phyloP scores from a whole-genome alignment of 2,797 vertebrate species.

The Ataeniobius toweri region DNA sequence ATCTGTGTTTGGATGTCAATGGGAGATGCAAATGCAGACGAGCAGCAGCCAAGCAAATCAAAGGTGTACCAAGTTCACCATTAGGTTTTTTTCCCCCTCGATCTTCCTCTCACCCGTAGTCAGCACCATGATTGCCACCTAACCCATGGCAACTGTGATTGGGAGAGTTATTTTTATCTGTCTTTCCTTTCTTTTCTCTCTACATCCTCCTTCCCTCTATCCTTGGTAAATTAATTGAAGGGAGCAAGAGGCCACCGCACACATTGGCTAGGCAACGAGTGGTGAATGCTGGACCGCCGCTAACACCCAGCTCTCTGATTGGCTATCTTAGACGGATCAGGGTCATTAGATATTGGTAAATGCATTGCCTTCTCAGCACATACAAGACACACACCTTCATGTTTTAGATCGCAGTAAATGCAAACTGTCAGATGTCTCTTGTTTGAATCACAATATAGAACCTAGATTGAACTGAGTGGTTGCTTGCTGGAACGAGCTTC shows the following conservation, averaged over 20 bases:
- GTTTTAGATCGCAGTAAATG: conserved; percentile 4
- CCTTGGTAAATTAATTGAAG: conserved; percentile 74
- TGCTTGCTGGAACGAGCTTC: not conserved
- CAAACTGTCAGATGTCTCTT: conserved; percentile 1
- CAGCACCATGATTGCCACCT: conserved; percentile 50
- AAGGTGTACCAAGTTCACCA: not conserved
- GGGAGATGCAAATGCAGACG: not conserved
- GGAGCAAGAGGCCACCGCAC: conserved; percentile 67
- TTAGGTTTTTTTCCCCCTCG: not conserved
- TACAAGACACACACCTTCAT: conserved; percentile 2
- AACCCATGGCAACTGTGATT: conserved; percentile 57
- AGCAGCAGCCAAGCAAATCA: not conserved
- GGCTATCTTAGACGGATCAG: conserved; percentile 76
- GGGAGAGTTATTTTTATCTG: conserved; percentile 68
- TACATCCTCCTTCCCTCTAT: conserved; percentile 38
- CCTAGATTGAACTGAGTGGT: not conserved
- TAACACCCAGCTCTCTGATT: conserved; percentile 75
- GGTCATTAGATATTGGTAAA: conserved; percentile 72
- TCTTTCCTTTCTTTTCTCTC: conserved; percentile 48
- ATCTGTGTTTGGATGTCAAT: too few relatives aligned
- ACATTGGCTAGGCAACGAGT: conserved; percentile 72
- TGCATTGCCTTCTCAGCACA: conserved; percentile 48
- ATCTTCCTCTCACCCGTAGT: conserved; percentile 1
- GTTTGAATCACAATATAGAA: conserved; percentile 15
- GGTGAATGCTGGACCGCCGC: conserved; percentile 54